phyloP scores from a whole-genome alignment of 1,140 invertebrate genomes.

The Drosophila littoralis region DNA sequence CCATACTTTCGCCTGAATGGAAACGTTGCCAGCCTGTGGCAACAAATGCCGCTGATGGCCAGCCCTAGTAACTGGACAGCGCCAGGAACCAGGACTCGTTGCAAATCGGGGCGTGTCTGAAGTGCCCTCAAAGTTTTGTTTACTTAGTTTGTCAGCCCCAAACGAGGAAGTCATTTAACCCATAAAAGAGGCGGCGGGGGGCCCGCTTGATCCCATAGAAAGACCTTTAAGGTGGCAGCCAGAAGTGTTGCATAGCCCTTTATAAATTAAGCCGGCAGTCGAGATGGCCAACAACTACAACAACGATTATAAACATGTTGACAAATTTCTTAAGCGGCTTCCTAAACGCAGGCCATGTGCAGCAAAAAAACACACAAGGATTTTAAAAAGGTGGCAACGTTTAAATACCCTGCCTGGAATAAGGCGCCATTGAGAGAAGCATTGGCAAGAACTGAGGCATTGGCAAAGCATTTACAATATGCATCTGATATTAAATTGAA shows the following conservation, averaged over 20 bases:
- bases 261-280: conserved; percentile 44
- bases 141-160: conserved; percentile 25
- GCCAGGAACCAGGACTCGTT: conserved; percentile 2
- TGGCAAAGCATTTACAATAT: no score
- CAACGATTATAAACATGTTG: conserved; percentile 71
- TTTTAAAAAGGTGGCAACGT: neutral
- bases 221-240: conserved; percentile 42
- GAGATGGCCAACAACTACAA: conserved; percentile 10
- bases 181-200: conserved; percentile 34
- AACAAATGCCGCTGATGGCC: conserved; percentile 47
- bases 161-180: conserved; percentile 78
- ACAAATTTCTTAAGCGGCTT: conserved; percentile 56
- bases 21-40: conserved; percentile 26
- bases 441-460: no score
- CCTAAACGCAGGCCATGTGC: conserved; percentile 35
- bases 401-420: neutral
- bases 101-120: conserved; percentile 15
- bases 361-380: neutral
- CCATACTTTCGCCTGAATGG: conserved; percentile 38
- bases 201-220: neutral
- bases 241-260: conserved; percentile 43
- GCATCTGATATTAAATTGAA: no score
- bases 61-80: no score
- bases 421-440: no score
- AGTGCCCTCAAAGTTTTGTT: conserved; percentile 57